These are phyloP conservation scores for Dendrocopos noguchii DNA, from an alignment of 2,113 vertebrate genomes.

Conservation along the genomic window DNA sequence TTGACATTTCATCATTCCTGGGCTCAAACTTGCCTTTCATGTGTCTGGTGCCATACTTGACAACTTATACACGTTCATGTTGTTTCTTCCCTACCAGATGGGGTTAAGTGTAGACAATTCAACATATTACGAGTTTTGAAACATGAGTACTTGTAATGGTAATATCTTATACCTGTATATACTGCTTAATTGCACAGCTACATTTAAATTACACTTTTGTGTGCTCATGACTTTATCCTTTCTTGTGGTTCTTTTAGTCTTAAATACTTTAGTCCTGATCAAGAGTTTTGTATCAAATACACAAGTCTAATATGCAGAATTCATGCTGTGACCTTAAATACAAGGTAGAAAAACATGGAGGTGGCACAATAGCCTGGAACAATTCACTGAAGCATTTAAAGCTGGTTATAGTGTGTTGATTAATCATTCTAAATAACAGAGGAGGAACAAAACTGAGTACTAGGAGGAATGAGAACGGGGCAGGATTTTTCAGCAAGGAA, in stretches of 20 bases:
- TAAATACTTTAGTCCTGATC: neutral
- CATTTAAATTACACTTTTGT: neutral
- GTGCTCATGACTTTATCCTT: neutral
- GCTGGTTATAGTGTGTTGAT: slow-evolving; percentile 29
- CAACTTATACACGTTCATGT: neutral
- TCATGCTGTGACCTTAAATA: neutral
- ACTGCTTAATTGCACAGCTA: neutral
- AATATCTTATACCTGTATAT: neutral
- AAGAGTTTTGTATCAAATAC: neutral
- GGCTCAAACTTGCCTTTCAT: neutral
- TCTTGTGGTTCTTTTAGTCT: neutral
- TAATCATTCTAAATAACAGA: slow-evolving; percentile 25
- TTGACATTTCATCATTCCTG: neutral
- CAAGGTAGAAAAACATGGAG: neutral
- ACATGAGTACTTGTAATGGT: neutral
- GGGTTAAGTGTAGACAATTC: neutral
- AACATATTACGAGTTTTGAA: neutral
- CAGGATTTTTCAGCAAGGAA: slow-evolving; percentile 58
- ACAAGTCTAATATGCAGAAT: neutral
- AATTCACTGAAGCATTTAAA: slow-evolving; percentile 29
- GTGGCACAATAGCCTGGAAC: neutral
- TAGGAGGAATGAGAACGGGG: neutral
- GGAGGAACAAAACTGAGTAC: neutral
- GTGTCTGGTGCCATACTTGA: neutral
- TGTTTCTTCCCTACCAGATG: neutral